Base-by-base conservation (phyloP, 1,140 invertebrate species). In the Papilio polytes region DNA sequence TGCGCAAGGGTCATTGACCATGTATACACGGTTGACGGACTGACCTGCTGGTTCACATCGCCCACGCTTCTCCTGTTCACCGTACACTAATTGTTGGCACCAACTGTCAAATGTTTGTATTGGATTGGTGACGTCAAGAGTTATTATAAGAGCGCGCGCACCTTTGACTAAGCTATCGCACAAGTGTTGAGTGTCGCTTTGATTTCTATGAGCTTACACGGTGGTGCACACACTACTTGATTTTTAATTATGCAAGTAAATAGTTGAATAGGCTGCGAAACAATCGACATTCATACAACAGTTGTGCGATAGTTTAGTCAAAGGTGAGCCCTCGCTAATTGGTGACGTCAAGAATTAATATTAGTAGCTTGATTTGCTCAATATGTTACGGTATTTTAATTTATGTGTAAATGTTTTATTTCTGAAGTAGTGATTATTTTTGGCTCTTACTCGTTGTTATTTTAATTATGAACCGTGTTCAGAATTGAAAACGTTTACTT, bases 41-140 rank as follows among this genome's bases (percentile, higher is more conserved):
- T 83, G 85, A 86, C 82, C 85, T 76, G 79, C 83, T 84, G 81
- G 82, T 86, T 81, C 83, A 84, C 48, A 86, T 84, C 83, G 82
- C 85, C 85, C 81, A 86, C 85, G 81, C 85, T 51, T 80, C 53
- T 18, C 56, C 73, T 70, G 41, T 73, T 46, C 70, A 31, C 70
- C 31, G 6, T 36, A 46, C 72, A 70, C 22, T 70, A 73, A 44
- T 73, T 73, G 72, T 46, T 73, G 36, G 36, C 41, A 44, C 6
- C 72, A 46, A 73, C 72, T 73, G 72, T 73, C 72, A 44, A 36
- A 20, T 46, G 72, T 44, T 73, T 46, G 72, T 73, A 46, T 73
- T 73, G 41, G 41, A n/a, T 2, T 73, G 72, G 36, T 41, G 36
- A 41, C 36, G 36, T 41, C 36, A 41, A 41, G 36, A 41, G 6